These are phyloP conservation scores for Prionailurus bengalensis DNA, from an alignment of 2,113 vertebrate genomes.

Conservation along the genomic window DNA sequence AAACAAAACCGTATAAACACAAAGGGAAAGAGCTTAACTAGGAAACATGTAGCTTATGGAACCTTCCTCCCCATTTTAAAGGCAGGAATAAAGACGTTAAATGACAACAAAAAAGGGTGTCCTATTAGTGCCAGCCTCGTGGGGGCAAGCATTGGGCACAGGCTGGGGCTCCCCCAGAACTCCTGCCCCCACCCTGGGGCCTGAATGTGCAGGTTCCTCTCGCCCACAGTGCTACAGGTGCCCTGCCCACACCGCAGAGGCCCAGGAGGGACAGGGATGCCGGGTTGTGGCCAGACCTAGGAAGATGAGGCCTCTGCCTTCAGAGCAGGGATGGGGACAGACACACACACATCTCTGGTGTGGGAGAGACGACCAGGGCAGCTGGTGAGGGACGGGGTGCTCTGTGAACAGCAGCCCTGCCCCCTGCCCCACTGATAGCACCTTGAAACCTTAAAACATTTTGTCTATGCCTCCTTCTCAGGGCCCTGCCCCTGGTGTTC, in stretches of 20 bases:
- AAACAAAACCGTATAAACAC: constrained; percentile 75
- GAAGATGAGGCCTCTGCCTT: not conserved
- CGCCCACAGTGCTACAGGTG: not conserved
- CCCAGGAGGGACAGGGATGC: not conserved
- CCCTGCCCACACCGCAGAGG: not conserved
- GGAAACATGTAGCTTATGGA: constrained; percentile 74
- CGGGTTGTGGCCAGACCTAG: not conserved
- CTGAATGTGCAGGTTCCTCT: not conserved
- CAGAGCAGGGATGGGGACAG: not conserved
- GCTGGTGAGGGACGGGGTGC: constrained; percentile 35
- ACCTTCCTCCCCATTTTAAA: constrained; percentile 28
- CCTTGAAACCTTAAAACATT: constrained; percentile 66
- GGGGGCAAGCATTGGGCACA: not conserved
- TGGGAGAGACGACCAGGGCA: not conserved
- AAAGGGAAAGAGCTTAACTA: constrained; percentile 68
- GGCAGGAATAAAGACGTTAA: constrained; percentile 65
- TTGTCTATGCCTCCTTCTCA: not conserved
- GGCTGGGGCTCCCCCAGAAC: not conserved
- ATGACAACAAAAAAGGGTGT: constrained; percentile 59
- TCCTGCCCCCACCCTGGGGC: not conserved
- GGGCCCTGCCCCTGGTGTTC: not conserved
- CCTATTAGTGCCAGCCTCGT: constrained; percentile 50
- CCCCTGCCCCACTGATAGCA: constrained; percentile 72
- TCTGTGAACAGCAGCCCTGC: not conserved
- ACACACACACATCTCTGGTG: not conserved